These are phyloP conservation scores for Botia almorhae DNA, from an alignment of 2,797 vertebrate species.

Conservation along the genomic window DNA sequence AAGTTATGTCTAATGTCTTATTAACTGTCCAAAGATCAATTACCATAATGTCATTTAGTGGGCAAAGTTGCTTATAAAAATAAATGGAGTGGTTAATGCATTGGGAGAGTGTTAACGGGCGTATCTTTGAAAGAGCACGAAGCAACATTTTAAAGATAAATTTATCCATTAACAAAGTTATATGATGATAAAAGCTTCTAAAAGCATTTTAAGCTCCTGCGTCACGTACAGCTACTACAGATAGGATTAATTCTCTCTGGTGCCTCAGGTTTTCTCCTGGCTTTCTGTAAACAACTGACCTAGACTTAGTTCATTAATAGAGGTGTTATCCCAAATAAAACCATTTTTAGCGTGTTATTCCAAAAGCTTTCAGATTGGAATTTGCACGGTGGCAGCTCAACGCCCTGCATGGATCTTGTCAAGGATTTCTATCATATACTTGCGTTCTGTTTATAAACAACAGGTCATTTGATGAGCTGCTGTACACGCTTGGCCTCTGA, in stretches of 20 bases:
- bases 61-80: slow-evolving; percentile 38
- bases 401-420: slow-evolving; percentile 48
- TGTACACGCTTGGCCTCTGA: slow-evolving; percentile 17
- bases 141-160: slow-evolving; percentile 36
- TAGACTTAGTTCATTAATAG: slow-evolving; percentile 17
- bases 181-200: slow-evolving; percentile 25
- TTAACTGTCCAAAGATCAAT: slow-evolving; percentile 34
- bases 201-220: slow-evolving; percentile 36
- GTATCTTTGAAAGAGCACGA: slow-evolving; percentile 17
- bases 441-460: slow-evolving; percentile 50
- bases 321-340: slow-evolving; percentile 12
- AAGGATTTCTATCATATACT: slow-evolving; percentile 54
- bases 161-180: slow-evolving; percentile 29
- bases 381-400: slow-evolving; percentile 53
- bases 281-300: slow-evolving; percentile 18
- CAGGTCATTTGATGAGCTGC: slow-evolving; percentile 31
- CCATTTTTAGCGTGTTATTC: neutral
- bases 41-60: slow-evolving; percentile 24
- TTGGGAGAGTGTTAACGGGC: slow-evolving; percentile 21
- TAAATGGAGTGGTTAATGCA: slow-evolving; percentile 35
- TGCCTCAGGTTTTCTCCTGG: slow-evolving; percentile 12
- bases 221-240: slow-evolving; percentile 28
- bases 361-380: slow-evolving; percentile 40
- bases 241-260: slow-evolving; percentile 25
- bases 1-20: slow-evolving; percentile 29